Evolutionary conservation across 2,888 invertebrate species (phyloP).

Genomic region (Apocheima hispidaria): DNA sequence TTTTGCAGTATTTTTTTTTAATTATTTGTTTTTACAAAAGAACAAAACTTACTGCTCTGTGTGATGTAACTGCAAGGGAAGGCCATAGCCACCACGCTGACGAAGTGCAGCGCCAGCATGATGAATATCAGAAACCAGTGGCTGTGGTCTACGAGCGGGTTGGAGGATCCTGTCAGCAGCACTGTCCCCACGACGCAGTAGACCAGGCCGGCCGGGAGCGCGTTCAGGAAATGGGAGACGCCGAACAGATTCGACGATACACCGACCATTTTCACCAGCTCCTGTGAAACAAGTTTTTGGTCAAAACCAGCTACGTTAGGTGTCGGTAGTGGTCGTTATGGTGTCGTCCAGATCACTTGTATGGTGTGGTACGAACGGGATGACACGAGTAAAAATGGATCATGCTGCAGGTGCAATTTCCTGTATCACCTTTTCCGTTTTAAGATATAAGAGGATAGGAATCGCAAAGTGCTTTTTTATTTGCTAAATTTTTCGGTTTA

Average conservation of each 20-base stretch:
- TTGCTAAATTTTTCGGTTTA: too few relatives aligned
- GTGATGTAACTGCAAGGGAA: constrained; percentile 45
- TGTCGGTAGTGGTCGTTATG: too few relatives aligned
- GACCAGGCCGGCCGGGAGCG: constrained; percentile 32
- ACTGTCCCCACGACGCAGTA: constrained; percentile 34
- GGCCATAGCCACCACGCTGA: constrained; percentile 41
- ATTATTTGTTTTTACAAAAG: too few relatives aligned
- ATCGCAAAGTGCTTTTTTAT: too few relatives aligned
- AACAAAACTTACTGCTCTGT: constrained; percentile 48
- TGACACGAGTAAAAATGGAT: too few relatives aligned
- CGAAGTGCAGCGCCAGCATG: constrained; percentile 42
- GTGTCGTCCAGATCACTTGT: too few relatives aligned
- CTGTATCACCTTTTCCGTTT: too few relatives aligned
- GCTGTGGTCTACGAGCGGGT: constrained; percentile 43
- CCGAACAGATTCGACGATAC: constrained; percentile 40
- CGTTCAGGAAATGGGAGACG: constrained; percentile 46
- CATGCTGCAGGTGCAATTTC: too few relatives aligned
- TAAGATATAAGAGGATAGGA: too few relatives aligned
- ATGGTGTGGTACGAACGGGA: too few relatives aligned
- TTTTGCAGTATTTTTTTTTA: too few relatives aligned
- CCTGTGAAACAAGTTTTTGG: constrained; percentile 36
- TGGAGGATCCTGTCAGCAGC: constrained; percentile 35
- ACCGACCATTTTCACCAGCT: constrained; percentile 49
- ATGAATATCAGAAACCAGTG: constrained; percentile 36
- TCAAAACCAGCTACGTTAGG: too few relatives aligned